phyloP scores from a whole-genome alignment of 1,140 invertebrate genomes.

The Trachymyrmex septentrionalis region DNA sequence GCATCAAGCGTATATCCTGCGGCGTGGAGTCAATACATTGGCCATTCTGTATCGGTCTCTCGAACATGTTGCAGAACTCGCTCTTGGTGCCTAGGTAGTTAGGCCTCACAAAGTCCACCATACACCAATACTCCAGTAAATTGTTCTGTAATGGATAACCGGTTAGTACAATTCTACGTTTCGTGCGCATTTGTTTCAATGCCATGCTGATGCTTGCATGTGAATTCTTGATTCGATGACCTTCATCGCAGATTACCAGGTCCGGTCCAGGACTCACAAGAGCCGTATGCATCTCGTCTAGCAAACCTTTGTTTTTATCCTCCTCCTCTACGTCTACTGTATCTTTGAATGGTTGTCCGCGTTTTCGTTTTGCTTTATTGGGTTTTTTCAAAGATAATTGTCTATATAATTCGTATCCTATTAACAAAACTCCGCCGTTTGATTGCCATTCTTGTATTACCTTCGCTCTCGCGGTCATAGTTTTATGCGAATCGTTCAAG shows the following conservation, averaged over 20 bases:
- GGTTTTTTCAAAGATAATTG: constrained; percentile 93
- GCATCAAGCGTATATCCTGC: constrained; percentile 95
- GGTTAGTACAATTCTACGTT: constrained; percentile 95
- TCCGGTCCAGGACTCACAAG: constrained; percentile 97
- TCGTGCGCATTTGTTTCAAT: constrained; percentile 96
- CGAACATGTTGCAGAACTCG: constrained; percentile 98
- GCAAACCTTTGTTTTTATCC: constrained; percentile 94
- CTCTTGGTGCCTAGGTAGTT: constrained; percentile 97
- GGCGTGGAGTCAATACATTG: constrained; percentile 97
- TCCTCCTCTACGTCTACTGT: constrained; percentile 88
- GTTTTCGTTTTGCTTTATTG: constrained; percentile 84
- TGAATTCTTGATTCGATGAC: constrained; percentile 98
- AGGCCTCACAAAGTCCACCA: constrained; percentile 98
- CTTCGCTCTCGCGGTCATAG: constrained; percentile 93
- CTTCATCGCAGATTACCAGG: constrained; percentile 98
- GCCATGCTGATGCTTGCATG: constrained; percentile 97
- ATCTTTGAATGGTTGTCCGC: constrained; percentile 84
- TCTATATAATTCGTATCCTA: constrained; percentile 99
- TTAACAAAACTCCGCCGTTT: constrained; percentile 96
- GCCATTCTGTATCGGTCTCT: constrained; percentile 97
- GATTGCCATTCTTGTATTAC: constrained; percentile 94
- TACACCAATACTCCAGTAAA: constrained; percentile 98
- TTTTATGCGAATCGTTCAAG: constrained; percentile 98
- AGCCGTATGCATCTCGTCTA: constrained; percentile 95
- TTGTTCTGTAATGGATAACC: constrained; percentile 99